Conservation (phyloP, 2,888 invertebrate species). For the Diaprepes abbreviatus region DNA sequence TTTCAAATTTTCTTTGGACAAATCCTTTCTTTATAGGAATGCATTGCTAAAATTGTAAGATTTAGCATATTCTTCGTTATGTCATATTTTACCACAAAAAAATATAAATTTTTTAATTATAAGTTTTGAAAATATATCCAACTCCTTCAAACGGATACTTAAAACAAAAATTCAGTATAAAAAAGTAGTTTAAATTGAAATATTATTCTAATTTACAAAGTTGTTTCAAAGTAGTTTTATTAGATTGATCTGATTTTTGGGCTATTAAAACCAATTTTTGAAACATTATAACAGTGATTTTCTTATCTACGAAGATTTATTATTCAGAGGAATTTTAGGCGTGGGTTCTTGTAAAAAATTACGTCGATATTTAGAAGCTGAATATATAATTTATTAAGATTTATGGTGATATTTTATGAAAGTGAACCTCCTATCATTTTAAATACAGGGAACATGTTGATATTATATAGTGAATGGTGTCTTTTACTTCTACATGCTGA, state of each 20-base stretch:
- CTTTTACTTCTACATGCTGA: too few relatives aligned
- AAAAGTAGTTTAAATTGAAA: neutral
- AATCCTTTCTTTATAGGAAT: too few relatives aligned
- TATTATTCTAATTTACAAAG: conserved; percentile 8
- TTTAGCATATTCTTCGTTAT: too few relatives aligned
- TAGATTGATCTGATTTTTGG: conserved; percentile 4
- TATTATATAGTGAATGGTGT: too few relatives aligned
- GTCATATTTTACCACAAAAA: too few relatives aligned
- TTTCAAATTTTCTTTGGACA: too few relatives aligned
- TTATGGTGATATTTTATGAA: neutral
- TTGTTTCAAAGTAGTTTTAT: neutral
- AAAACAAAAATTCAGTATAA: neutral
- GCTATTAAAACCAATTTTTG: conserved; percentile 11
- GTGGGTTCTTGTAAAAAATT: conserved; percentile 7
- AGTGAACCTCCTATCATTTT: too few relatives aligned
- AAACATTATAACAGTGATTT: conserved; percentile 18
- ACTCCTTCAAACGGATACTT: neutral
- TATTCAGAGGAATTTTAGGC: neutral
- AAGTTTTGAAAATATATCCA: neutral
- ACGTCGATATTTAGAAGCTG: neutral
- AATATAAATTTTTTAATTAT: too few relatives aligned
- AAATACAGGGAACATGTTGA: too few relatives aligned
- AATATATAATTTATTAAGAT: conserved; percentile 8
- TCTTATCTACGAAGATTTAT: conserved; percentile 9
- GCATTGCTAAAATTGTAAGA: too few relatives aligned